Evolutionary conservation across 1,140 invertebrate species (phyloP), one percentile per base, ranked within the genome.

Genomic region (Dendrolimus kikuchii): DNA sequence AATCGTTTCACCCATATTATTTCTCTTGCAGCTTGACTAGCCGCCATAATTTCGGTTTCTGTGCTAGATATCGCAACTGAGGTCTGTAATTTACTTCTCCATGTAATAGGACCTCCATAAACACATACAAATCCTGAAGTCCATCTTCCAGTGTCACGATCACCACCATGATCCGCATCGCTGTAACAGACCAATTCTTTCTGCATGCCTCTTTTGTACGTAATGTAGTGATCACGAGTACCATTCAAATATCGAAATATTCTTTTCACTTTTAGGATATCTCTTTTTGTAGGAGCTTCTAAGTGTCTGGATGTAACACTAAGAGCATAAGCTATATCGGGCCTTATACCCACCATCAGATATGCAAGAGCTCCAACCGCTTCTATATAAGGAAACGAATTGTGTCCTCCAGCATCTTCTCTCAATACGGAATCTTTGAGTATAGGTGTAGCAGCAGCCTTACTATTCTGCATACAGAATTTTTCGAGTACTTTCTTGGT

Each of bases 41-140:
- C 73, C 9, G 80, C 78, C 6, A 87, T 66, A 57, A 86, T 72
- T 64, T 89, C 86, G 23, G 86, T 78, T 74, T 89, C 81, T 6
- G 74, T 80, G 6, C 65, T 77, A 37, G 75, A 77, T 9, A 69
- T 72, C 39, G 77, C 64, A 7, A 74, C 67, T 48, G 66, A 64
- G 38, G 60, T 52, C 59, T 79, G 77, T 52, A 65, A 52, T 48
- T 78, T 67, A 63, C 69, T 76, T 40, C 66, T 49, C 71, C 76
- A 81, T 9, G 74, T 68, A 48, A 77, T 62, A 5, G 53, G 56
- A 51, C 66, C 74, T 55, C 72, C 73, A 59, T 74, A 77, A 7
- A 51, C 64, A 5, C 70, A 60, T 5, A 72, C 56, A 40, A 74
- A 60, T 55, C 64, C 69, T 9, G 66, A 62, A 38, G 76, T 78